Evolutionary conservation across 2,888 invertebrate species (phyloP).

Genomic region (Andrena praecox): DNA sequence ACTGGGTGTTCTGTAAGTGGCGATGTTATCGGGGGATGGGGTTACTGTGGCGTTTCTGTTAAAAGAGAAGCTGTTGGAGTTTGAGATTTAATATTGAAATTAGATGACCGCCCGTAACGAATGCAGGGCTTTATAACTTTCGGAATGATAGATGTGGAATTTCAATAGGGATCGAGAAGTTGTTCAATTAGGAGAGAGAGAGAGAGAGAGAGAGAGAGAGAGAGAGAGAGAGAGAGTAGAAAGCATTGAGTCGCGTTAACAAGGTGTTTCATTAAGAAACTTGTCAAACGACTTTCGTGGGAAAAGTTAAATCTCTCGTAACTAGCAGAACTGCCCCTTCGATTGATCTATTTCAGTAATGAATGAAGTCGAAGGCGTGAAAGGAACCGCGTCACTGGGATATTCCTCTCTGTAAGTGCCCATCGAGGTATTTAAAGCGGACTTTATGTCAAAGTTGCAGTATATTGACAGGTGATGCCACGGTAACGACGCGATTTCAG

Average conservation of each 20-base stretch:
- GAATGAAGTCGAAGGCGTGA: neutral
- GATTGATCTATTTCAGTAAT: neutral
- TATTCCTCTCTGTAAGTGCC: neutral
- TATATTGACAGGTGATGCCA: no score
- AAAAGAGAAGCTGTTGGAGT: no score
- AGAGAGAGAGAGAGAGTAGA: neutral
- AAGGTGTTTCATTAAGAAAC: constrained; percentile 31
- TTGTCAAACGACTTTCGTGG: neutral
- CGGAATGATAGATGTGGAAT: neutral
- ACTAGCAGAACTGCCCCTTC: neutral
- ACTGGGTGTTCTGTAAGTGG: no score
- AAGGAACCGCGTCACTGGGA: neutral
- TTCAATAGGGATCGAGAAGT: neutral
- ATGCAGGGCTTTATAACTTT: neutral
- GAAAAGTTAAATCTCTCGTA: neutral
- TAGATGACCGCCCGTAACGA: no score
- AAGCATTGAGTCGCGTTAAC: constrained; percentile 19
- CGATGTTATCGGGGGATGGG: no score
- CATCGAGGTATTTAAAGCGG: neutral
- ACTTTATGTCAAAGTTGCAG: neutral
- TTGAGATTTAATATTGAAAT: no score
- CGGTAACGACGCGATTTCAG: neutral
- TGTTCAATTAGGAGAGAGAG: neutral
- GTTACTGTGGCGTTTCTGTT: no score
- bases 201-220: neutral